Conservation (phyloP, 2,888 invertebrate genomes). For the Baronia brevicornis region DNA sequence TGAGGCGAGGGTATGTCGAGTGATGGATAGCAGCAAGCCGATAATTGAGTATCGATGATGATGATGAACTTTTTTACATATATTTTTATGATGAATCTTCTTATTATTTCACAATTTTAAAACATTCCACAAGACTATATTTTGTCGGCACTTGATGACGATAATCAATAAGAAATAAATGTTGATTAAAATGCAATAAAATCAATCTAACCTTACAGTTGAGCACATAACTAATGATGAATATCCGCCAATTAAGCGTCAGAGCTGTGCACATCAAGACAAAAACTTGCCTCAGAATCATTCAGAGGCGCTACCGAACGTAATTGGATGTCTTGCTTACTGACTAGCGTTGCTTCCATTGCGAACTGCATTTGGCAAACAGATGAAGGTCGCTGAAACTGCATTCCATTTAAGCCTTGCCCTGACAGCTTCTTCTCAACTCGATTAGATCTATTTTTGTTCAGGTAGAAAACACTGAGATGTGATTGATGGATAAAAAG, state of each 20-base stretch:
- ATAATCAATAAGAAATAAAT: no score
- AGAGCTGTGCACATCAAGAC: slow-evolving; percentile 36
- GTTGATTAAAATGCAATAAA: slow-evolving; percentile 22
- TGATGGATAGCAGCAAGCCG: no score
- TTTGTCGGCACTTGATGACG: no score
- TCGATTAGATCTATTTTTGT: slow-evolving; percentile 38
- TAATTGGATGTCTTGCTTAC: slow-evolving; percentile 62
- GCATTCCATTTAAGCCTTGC: no score
- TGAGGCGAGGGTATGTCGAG: no score
- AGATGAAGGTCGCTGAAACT: slow-evolving; percentile 46
- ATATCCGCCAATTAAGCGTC: slow-evolving; percentile 66
- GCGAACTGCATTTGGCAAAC: slow-evolving; percentile 37
- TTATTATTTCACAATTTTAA: no score
- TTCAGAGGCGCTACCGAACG: slow-evolving; percentile 67
- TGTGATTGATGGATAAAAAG: slow-evolving; percentile 28
- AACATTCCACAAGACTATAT: no score
- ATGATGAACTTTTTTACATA: no score
- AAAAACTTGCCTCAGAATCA: slow-evolving; percentile 59
- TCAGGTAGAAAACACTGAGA: slow-evolving; percentile 31
- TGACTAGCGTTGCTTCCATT: slow-evolving; percentile 47
- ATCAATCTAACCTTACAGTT: slow-evolving; percentile 30
- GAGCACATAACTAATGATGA: slow-evolving; percentile 54
- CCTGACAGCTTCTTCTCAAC: slow-evolving; percentile 1
- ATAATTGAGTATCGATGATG: no score
- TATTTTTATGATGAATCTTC: no score